Evolutionary conservation across 2,888 invertebrate genomes (phyloP).

Genomic region (Craniophora ligustri): DNA sequence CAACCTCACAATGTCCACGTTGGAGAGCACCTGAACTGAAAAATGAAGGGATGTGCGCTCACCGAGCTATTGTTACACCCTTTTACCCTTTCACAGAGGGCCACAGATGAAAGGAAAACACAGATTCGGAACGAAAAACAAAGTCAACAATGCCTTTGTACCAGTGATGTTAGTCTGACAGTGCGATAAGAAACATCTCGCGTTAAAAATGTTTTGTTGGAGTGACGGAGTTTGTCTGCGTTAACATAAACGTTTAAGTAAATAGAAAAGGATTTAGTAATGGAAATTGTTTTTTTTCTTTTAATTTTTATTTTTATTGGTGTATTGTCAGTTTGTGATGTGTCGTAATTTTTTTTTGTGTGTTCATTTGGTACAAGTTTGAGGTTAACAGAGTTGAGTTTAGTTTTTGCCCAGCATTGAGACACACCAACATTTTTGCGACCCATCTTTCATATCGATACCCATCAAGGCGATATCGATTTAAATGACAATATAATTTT

Average conservation of each 20-base stretch:
- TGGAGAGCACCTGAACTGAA: constrained; percentile 35
- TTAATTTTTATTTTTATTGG: too few relatives aligned
- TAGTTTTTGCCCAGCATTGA: too few relatives aligned
- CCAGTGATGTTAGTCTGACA: constrained; percentile 22
- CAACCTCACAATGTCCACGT: constrained; percentile 13
- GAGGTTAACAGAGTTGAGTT: too few relatives aligned
- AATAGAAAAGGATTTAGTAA: not conserved
- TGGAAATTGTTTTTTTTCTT: too few relatives aligned
- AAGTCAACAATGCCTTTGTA: constrained; percentile 59
- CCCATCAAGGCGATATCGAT: too few relatives aligned
- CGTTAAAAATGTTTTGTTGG: constrained; percentile 29
- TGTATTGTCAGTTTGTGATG: too few relatives aligned
- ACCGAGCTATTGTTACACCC: constrained; percentile 42
- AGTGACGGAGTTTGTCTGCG: not conserved
- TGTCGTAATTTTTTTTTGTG: too few relatives aligned
- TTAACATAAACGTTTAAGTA: too few relatives aligned
- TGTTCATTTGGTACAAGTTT: too few relatives aligned
- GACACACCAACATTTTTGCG: too few relatives aligned
- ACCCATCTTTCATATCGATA: too few relatives aligned
- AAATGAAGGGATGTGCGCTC: constrained; percentile 26
- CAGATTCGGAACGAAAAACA: constrained; percentile 51
- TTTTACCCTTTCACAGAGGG: constrained; percentile 43
- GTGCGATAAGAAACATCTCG: constrained; percentile 24
- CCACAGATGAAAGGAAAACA: constrained; percentile 56
- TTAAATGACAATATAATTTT: too few relatives aligned